These are phyloP conservation scores for Ernsta delagoae DNA, from an alignment of 2,888 invertebrate genomes.

Conservation along the genomic window DNA sequence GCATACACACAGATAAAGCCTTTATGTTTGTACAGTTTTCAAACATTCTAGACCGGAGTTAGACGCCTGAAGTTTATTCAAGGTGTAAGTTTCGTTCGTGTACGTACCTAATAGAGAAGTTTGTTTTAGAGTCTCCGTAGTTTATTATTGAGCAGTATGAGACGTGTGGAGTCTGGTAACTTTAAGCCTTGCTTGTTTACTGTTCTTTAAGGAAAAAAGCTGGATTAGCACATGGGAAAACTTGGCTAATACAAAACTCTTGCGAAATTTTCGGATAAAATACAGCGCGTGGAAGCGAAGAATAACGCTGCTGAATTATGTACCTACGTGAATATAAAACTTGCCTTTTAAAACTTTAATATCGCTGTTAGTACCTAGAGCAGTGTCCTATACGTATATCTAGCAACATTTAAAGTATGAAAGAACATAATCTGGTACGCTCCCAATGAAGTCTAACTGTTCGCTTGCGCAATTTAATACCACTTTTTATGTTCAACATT, in stretches of 20 bases:
- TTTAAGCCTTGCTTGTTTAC: constrained; percentile 32
- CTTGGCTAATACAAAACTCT: constrained; percentile 34
- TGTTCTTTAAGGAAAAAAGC: constrained; percentile 31
- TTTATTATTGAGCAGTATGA: constrained; percentile 56
- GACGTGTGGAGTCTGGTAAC: constrained; percentile 38
- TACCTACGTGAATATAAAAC: constrained; percentile 11
- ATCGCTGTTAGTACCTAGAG: constrained; percentile 8
- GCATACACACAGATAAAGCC: constrained; percentile 63
- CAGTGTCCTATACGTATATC: constrained; percentile 5
- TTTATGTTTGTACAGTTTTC: constrained; percentile 66
- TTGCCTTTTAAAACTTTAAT: constrained; percentile 25
- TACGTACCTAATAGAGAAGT: constrained; percentile 66
- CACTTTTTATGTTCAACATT: constrained; percentile 31
- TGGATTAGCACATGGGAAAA: constrained; percentile 25
- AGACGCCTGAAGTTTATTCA: constrained; percentile 56
- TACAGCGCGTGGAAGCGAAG: not conserved
- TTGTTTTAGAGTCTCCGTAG: constrained; percentile 58
- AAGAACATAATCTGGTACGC: constrained; percentile 25
- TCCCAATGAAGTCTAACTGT: constrained; percentile 32
- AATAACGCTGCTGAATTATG: constrained; percentile 16
- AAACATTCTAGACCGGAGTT: constrained; percentile 64
- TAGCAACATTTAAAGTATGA: constrained; percentile 1
- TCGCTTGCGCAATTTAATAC: constrained; percentile 34
- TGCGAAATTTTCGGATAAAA: constrained; percentile 25
- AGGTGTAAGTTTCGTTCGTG: constrained; percentile 68